phyloP scores from a whole-genome alignment of 1,140 invertebrate genomes.

The Euschistus heros region DNA sequence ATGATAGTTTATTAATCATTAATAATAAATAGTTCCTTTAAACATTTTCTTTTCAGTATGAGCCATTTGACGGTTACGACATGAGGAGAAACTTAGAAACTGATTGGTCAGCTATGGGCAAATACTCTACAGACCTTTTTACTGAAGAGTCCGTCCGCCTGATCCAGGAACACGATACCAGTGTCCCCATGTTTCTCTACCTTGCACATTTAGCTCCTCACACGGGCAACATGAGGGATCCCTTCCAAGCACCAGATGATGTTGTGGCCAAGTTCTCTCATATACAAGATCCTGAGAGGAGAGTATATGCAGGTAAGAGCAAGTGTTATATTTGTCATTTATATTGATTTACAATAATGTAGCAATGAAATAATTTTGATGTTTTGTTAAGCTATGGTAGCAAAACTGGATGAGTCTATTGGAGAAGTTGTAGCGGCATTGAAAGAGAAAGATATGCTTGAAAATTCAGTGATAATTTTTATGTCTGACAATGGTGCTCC shows the following conservation, averaged over 20 bases:
- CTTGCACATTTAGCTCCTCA: conserved; percentile 71
- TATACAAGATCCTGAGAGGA: conserved; percentile 58
- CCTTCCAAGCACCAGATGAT: conserved; percentile 66
- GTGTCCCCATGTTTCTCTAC: conserved; percentile 63
- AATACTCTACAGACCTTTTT: conserved; percentile 68
- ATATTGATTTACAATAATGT: too few species aligned
- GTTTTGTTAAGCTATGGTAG: conserved; percentile 65
- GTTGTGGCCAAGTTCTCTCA: conserved; percentile 59
- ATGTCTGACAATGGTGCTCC: conserved; percentile 72
- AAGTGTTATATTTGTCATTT: too few species aligned
- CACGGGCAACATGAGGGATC: conserved; percentile 51
- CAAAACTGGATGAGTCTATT: conserved; percentile 75
- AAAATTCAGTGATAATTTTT: conserved; percentile 64
- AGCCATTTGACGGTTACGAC: conserved; percentile 45
- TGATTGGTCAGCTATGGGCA: conserved; percentile 45
- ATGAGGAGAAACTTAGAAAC: conserved; percentile 51
- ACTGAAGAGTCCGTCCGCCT: conserved; percentile 58
- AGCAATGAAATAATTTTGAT: not conserved
- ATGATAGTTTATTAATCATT: too few species aligned
- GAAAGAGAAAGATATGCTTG: conserved; percentile 50
- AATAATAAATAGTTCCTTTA: too few species aligned
- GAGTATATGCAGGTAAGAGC: conserved; percentile 61
- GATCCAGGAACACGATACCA: conserved; percentile 51
- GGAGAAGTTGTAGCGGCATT: conserved; percentile 63
- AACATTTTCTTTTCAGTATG: conserved; percentile 18